A percentile compares a stretch with the other conserved stretches of the same genome.
Evolutionary conservation across 2,113 vertebrate species (phyloP).

Genomic region (Centropus unirufus): DNA sequence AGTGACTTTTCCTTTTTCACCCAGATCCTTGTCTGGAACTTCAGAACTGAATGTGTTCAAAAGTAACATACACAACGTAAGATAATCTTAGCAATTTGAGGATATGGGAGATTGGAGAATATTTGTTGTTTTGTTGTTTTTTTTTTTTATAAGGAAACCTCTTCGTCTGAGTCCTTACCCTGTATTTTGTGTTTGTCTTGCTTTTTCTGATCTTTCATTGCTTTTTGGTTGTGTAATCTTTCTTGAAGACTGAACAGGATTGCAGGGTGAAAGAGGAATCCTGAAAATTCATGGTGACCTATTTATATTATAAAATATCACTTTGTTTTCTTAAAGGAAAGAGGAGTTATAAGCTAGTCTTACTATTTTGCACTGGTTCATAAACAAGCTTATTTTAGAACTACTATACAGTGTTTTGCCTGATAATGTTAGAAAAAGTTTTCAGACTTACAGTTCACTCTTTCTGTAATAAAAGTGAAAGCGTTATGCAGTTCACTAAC

Average conservation of each 20-base stretch:
- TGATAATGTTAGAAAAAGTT: background rate
- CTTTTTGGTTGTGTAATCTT: background rate
- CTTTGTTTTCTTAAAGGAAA: background rate
- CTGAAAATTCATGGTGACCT: background rate
- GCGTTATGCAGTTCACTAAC: background rate
- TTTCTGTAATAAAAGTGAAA: background rate
- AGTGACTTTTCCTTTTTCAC: background rate
- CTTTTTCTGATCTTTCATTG: background rate
- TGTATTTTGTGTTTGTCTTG: background rate
- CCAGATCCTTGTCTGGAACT: background rate
- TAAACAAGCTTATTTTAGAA: background rate
- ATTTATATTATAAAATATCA: background rate
- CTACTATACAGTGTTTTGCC: background rate
- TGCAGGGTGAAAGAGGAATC: background rate
- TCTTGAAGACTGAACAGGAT: background rate
- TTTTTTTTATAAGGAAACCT: background rate
- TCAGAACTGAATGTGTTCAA: background rate
- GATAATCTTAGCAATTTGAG: background rate
- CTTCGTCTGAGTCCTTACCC: background rate
- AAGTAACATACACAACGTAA: background rate
- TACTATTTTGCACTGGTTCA: background rate
- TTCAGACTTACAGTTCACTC: background rate
- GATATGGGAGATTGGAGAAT: background rate
- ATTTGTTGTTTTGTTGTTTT: background rate
- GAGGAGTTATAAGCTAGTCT: background rate